These are phyloP conservation scores for Lingula anatina DNA, from an alignment of 2,888 invertebrate species.

Conservation along the genomic window DNA sequence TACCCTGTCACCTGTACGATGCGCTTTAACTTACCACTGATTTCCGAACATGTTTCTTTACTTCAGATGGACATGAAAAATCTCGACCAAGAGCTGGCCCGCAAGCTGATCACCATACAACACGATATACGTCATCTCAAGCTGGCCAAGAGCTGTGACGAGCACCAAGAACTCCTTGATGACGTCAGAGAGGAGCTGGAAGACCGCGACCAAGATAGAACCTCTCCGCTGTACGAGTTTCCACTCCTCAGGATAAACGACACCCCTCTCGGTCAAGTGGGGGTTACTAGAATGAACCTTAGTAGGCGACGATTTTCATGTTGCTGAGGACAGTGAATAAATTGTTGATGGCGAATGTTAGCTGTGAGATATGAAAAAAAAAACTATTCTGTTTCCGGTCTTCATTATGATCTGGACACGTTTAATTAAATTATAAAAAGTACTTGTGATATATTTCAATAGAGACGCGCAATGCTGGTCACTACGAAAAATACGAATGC, in stretches of 20 bases:
- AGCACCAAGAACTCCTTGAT: constrained; percentile 40
- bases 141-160: constrained; percentile 33
- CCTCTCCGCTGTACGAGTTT: constrained; percentile 32
- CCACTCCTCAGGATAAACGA: constrained; percentile 20
- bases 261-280: constrained; percentile 35
- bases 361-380: too few relatives aligned
- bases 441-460: too few relatives aligned
- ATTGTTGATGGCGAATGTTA: too few relatives aligned
- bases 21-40: too few relatives aligned
- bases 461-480: too few relatives aligned
- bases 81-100: constrained; percentile 37
- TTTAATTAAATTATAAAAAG: too few relatives aligned
- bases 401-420: too few relatives aligned
- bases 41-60: too few relatives aligned
- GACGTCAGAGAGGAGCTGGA: constrained; percentile 37
- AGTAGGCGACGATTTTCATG: constrained; percentile 37
- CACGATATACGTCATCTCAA: constrained; percentile 40
- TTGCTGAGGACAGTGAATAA: too few relatives aligned
- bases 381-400: too few relatives aligned
- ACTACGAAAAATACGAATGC: too few relatives aligned
- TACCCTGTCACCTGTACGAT: too few relatives aligned
- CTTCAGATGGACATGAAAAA: constrained; percentile 36
- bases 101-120: constrained; percentile 31
- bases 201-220: constrained; percentile 27
- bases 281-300: constrained; percentile 39